Conservation (phyloP, 2,113 vertebrate species). For the Colossoma macropomum region DNA sequence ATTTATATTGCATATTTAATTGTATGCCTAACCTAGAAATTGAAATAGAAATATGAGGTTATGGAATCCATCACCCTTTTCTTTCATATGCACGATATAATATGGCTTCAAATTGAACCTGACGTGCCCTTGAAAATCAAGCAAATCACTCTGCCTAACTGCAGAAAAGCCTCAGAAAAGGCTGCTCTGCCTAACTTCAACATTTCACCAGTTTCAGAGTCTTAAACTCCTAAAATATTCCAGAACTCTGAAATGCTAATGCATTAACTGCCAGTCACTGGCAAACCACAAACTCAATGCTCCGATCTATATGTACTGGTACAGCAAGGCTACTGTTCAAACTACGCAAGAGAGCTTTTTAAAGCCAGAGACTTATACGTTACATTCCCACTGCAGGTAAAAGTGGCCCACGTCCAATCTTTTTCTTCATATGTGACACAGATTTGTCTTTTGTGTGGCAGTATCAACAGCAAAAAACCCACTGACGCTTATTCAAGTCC, state of each 20-base stretch:
- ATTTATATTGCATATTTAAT: constrained; percentile 3
- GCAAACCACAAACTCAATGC: not conserved
- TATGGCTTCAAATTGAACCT: constrained; percentile 25
- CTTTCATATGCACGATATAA: not conserved
- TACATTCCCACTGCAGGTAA: too few species aligned
- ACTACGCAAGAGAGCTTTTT: not conserved
- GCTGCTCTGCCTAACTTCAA: not conserved
- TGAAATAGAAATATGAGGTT: not conserved
- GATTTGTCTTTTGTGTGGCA: too few species aligned
- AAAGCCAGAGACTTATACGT: not conserved
- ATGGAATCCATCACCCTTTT: not conserved
- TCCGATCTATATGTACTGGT: not conserved
- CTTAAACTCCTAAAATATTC: not conserved
- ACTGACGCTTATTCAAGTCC: too few species aligned
- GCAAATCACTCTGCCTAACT: not conserved
- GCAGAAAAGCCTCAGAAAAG: not conserved
- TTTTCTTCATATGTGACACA: too few species aligned
- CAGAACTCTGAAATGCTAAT: not conserved
- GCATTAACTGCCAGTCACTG: not conserved
- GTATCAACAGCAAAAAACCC: too few species aligned
- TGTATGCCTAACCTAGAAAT: not conserved
- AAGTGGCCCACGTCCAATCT: too few species aligned
- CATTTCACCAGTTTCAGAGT: not conserved
- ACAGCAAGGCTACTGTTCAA: not conserved
- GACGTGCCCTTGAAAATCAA: not conserved